Evolutionary conservation across 1,140 invertebrate genomes (phyloP).

Genomic region (Zaprionus taronus): DNA sequence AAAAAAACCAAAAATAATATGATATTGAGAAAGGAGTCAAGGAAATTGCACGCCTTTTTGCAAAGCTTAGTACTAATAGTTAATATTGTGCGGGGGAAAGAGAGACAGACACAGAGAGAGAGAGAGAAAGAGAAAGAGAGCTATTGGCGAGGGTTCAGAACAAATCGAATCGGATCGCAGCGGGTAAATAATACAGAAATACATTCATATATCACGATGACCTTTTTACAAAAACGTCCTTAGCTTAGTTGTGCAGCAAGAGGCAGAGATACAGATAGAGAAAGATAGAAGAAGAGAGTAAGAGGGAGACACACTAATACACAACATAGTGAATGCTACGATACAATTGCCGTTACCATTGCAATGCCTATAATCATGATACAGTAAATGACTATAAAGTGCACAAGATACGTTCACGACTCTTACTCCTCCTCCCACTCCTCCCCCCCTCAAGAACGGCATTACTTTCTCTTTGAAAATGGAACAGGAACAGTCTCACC

Average conservation of each 20-base stretch:
- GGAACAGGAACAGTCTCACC: conserved; percentile 14
- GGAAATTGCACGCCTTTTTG: conserved; percentile 62
- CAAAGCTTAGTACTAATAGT: conserved; percentile 77
- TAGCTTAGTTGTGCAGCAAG: conserved; percentile 64
- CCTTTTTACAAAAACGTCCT: conserved; percentile 77
- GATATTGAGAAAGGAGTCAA: neutral
- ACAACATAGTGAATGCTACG: conserved; percentile 18
- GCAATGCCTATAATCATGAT: conserved; percentile 28
- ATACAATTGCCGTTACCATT: conserved; percentile 19
- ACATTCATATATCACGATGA: conserved; percentile 52
- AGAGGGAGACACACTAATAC: neutral
- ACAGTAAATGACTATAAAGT: conserved; percentile 13
- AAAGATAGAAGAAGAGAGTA: neutral
- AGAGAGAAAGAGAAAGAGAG: neutral
- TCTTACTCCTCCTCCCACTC: neutral
- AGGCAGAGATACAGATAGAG: neutral
- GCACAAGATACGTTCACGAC: conserved; percentile 9
- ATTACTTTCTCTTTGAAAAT: neutral
- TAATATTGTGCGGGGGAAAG: conserved; percentile 45
- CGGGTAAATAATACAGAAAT: conserved; percentile 8
- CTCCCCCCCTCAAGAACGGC: neutral
- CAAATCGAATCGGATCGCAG: conserved; percentile 8
- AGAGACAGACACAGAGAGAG: neutral
- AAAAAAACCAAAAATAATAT: conserved; percentile 11
- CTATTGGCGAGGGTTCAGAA: neutral